These are phyloP conservation scores for Acanthurus tractus DNA, from an alignment of 2,797 vertebrate genomes.

Conservation along the genomic window DNA sequence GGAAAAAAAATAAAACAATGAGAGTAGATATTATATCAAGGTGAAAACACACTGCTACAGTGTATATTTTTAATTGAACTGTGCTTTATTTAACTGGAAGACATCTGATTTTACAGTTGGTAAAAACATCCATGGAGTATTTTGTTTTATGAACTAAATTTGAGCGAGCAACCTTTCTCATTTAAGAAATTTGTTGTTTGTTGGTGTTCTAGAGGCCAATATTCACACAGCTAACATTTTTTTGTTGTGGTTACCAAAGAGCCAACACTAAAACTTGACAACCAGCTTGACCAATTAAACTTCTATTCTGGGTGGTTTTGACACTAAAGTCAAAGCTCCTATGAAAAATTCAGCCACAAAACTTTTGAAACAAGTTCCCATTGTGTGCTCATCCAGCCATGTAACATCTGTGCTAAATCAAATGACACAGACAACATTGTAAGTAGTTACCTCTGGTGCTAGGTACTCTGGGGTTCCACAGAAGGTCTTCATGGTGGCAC, in stretches of 20 bases:
- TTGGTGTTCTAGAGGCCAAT: neutral
- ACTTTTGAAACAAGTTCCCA: neutral
- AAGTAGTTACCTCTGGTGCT: slow-evolving; percentile 90
- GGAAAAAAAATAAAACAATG: neutral
- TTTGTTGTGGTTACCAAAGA: neutral
- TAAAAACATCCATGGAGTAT: neutral
- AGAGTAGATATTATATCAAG: no score
- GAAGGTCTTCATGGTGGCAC: slow-evolving; percentile 96
- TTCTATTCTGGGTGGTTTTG: neutral
- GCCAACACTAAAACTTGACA: neutral
- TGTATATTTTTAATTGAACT: neutral
- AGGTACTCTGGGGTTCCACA: slow-evolving; percentile 96
- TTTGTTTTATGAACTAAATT: neutral
- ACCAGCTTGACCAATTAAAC: neutral
- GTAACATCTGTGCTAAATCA: neutral
- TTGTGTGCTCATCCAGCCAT: neutral
- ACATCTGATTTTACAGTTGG: neutral
- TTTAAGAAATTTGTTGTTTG: neutral
- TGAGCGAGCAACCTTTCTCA: neutral
- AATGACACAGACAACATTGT: neutral
- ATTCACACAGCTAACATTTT: neutral
- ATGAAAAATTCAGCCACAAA: neutral
- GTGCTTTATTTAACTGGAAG: neutral
- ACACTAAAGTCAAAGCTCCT: neutral
- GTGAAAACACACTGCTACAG: neutral